Evolutionary conservation across 2,888 invertebrate genomes (phyloP).

Genomic region (Thelaira solivaga): DNA sequence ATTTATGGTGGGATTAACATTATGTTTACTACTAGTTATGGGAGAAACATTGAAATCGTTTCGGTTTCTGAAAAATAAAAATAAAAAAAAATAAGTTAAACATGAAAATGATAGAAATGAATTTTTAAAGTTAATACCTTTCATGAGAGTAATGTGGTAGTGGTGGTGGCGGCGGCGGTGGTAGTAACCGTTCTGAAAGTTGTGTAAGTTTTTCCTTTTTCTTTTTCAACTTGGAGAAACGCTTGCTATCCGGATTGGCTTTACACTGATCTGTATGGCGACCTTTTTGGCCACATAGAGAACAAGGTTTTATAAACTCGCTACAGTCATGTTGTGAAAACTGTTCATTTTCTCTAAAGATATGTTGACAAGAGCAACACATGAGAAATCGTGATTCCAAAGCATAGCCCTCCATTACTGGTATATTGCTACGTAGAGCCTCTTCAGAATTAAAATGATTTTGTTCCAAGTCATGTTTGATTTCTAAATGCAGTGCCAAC

Average conservation of each 20-base stretch:
- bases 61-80: conserved; percentile 12
- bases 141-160: not conserved
- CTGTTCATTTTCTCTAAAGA: conserved; percentile 86
- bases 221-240: conserved; percentile 66
- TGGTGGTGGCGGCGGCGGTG: no score
- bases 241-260: conserved; percentile 67
- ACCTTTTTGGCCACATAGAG: conserved; percentile 74
- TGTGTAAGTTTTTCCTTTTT: conserved; percentile 48
- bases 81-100: not conserved
- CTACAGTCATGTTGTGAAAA: conserved; percentile 86
- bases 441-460: conserved; percentile 82
- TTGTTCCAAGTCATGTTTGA: conserved; percentile 87
- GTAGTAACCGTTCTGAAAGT: not conserved
- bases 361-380: conserved; percentile 88
- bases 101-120: not conserved
- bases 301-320: conserved; percentile 74
- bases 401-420: conserved; percentile 78
- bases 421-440: conserved; percentile 80
- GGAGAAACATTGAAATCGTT: conserved; percentile 25
- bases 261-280: conserved; percentile 75
- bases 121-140: conserved; percentile 23
- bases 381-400: conserved; percentile 82
- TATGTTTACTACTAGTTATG: conserved; percentile 29
- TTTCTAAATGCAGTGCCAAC: conserved; percentile 85
- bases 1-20: conserved; percentile 49